Base-by-base conservation (phyloP, 2,113 vertebrate species). In the Phycodurus eques region DNA sequence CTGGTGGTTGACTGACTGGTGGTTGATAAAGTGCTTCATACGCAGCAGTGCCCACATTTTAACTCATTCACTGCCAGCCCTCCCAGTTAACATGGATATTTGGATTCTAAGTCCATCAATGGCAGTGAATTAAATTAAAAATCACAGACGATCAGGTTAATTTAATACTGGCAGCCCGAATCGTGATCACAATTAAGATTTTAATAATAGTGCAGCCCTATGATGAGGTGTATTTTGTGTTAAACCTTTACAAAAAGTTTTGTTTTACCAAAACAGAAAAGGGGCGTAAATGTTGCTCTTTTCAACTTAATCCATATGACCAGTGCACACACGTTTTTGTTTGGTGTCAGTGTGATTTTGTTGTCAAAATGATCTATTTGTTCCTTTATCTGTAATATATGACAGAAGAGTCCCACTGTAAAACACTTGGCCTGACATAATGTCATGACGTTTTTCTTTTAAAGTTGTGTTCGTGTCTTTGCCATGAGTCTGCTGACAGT, bases 401-500 rank as follows among this genome's bases (percentile, higher is more conserved):
- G 76, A 83, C 76, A 63, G 46, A 47, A 80, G 72, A 71, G 72
- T 87, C 77, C 81, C 79, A 62, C 76, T 76, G 70, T 80, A 79
- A 80, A 85, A 82, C 77, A 81, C 83, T 80, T 73, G 81, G 81
- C 75, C 57, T 72, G 68, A 84, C 80, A 80, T 83, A 79, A 80
- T 70, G 70, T 83, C 78, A 80, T 70, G 70, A 65, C 77, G 75
- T 72, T 72, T 78, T 69, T 70, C 56, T 87, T 19, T 86, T 83
- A 83, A 81, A 89, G 82, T 84, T 66, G 86, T 80, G 89, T 85
- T 92, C 88, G 14, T 17, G 13, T 81, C 80, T 85, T 71, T 79
- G 79, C 83, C 81, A 70, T 87, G 85, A 89, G 81, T 88, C 84
- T 87, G 79, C 86, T 81, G 80, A 88, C 88, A 86, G 75, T 81